phyloP scores from a whole-genome alignment of 2,113 vertebrate species.

The Toxotes jaculatrix region DNA sequence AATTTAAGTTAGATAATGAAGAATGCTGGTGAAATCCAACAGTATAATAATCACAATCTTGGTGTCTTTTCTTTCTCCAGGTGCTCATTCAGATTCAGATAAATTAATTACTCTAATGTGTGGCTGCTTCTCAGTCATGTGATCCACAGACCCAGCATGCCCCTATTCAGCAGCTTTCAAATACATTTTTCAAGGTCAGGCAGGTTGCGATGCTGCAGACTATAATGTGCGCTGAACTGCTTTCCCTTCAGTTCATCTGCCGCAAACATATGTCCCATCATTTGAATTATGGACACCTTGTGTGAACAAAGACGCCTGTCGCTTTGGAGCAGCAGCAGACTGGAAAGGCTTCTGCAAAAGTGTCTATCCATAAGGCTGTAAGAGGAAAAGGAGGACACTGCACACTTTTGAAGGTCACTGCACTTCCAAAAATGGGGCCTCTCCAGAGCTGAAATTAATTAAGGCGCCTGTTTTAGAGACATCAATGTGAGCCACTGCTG shows the following conservation, averaged over 20 bases:
- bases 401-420: constrained; percentile 78
- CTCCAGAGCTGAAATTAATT: constrained; percentile 79
- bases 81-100: constrained; percentile 18
- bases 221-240: constrained; percentile 47
- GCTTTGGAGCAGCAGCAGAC: constrained; percentile 16
- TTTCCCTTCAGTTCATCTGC: constrained; percentile 76
- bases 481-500: constrained; percentile 54
- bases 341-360: constrained; percentile 41
- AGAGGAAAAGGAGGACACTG: constrained; percentile 71
- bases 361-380: constrained; percentile 33
- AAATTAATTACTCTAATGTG: constrained; percentile 1
- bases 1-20: background rate
- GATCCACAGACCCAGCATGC: background rate
- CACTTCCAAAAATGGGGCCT: constrained; percentile 80
- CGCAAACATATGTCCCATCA: constrained; percentile 71
- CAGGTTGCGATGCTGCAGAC: constrained; percentile 34
- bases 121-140: background rate
- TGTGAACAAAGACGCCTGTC: constrained; percentile 20
- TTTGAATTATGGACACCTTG: constrained; percentile 71
- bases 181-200: constrained; percentile 59
- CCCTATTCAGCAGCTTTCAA: constrained; percentile 17
- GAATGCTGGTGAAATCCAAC: background rate
- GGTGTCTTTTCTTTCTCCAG: constrained; percentile 16
- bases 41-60: background rate
- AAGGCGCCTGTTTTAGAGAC: constrained; percentile 78